These are phyloP conservation scores for Leucoraja ocellata DNA, from an alignment of 2,797 vertebrate genomes.

Conservation along the genomic window DNA sequence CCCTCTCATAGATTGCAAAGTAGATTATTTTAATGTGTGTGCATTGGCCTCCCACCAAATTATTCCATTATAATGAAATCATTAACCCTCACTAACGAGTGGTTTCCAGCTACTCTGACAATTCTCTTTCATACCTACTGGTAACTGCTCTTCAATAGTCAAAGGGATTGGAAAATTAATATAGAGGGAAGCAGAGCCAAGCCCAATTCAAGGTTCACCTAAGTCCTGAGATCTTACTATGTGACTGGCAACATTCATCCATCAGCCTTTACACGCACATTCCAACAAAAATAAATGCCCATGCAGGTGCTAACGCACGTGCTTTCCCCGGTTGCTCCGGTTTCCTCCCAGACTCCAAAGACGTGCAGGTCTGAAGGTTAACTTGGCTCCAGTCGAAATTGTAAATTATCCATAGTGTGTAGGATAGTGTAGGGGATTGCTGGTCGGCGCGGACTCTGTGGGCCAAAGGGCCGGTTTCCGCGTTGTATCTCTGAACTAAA, in stretches of 20 bases:
- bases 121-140: not conserved
- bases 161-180: not conserved
- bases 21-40: not conserved
- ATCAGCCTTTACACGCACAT: not conserved
- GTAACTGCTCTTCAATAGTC: not conserved
- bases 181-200: not conserved
- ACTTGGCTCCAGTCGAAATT: too few species aligned
- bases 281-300: not conserved
- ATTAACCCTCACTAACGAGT: not conserved
- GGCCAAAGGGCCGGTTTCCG: too few species aligned
- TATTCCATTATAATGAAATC: not conserved
- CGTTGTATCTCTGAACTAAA: too few species aligned
- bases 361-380: too few species aligned
- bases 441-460: too few species aligned
- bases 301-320: too few species aligned
- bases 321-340: too few species aligned
- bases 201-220: not conserved
- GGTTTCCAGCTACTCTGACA: not conserved
- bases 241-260: not conserved
- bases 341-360: too few species aligned
- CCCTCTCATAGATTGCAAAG: not conserved
- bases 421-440: too few species aligned
- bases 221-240: not conserved
- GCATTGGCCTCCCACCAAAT: not conserved
- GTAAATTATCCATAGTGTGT: too few species aligned